Conservation (phyloP, 2,888 invertebrate genomes). For the Luperina testacea region DNA sequence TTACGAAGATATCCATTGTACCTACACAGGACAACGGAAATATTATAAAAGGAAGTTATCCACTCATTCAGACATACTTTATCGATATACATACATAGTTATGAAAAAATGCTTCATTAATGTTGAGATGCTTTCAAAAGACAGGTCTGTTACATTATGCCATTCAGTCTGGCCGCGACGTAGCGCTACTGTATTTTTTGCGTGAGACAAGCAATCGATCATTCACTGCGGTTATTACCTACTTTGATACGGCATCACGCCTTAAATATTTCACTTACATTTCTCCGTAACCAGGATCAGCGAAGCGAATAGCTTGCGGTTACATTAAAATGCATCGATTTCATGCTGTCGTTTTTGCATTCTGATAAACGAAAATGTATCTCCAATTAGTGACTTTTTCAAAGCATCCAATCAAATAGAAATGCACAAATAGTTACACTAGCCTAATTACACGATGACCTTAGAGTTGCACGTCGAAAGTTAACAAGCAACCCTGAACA, state of each 20-base stretch:
- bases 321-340: slow-evolving; percentile 52
- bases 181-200: slow-evolving; percentile 31
- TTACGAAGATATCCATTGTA: slow-evolving; percentile 76
- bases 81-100: slow-evolving; percentile 66
- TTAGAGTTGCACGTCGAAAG: slow-evolving; percentile 70
- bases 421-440: slow-evolving; percentile 82
- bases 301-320: slow-evolving; percentile 52
- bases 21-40: slow-evolving; percentile 76
- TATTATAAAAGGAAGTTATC: slow-evolving; percentile 74
- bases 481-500: slow-evolving; percentile 78
- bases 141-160: slow-evolving; percentile 40
- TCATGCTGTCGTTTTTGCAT: slow-evolving; percentile 49
- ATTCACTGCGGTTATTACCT: slow-evolving; percentile 42
- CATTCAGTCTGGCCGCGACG: slow-evolving; percentile 26
- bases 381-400: slow-evolving; percentile 70
- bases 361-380: slow-evolving; percentile 46
- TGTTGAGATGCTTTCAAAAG: slow-evolving; percentile 73
- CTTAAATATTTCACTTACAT: slow-evolving; percentile 44
- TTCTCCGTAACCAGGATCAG: slow-evolving; percentile 43
- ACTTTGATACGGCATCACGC: slow-evolving; percentile 38
- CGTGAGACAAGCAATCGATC: slow-evolving; percentile 48
- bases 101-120: slow-evolving; percentile 71
- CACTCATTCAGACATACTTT: slow-evolving; percentile 83
- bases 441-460: slow-evolving; percentile 81
- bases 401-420: slow-evolving; percentile 83